Evolutionary conservation across 30 jellyfish, hydroid and myxozoan species (phyloP), one percentile per base, ranked within the genome.

Genomic region (Catostylus mosaicus): DNA sequence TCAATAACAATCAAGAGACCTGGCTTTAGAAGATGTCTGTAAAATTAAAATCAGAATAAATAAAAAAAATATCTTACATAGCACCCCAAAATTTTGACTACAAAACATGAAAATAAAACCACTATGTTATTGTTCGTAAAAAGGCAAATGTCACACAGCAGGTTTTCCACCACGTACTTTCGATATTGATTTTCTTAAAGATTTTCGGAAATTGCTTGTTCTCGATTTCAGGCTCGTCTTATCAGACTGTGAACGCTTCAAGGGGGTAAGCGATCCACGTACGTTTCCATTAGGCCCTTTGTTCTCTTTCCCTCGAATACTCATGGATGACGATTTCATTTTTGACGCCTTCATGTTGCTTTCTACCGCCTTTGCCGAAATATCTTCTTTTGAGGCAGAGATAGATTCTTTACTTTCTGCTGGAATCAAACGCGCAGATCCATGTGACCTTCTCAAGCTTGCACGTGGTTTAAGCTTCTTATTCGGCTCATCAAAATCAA

Each of bases 391-490:
- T 3, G 65, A 33, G 23, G 78, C 52, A 35, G 46, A 57, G 37
- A 76, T 47, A 0, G 88, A 57, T 50, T 82, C 92, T 12, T 74
- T 82, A 24, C 80, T 51, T 48, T 37, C 67, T 30, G 69, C 72
- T 3, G 54, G 52, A 59, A 80, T 1, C 30, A 78, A 37, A 38
- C 69, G 86, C 7, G 92, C 77, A 11, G 92, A 82, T 14, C 92
- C 92, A 40, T 79, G 86, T 35, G 92, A 65, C 35, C 92, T 69
- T 31, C 86, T 37, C 78, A 82, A 43, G 38, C 92, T 82, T 56
- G 78, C 92, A 23, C 75, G 82, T 83, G 92, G 72, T n/a, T 82
- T 82, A 57, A 82, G 75, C 46, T 56, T 82, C 78, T 82, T 82
- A 4, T 68, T 82, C 24, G 82, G 85, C 20, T 82, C 92, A n/a